These are phyloP conservation scores for Didymodactylos carnosus DNA, from an alignment of 2,888 invertebrate genomes.

Conservation along the genomic window DNA sequence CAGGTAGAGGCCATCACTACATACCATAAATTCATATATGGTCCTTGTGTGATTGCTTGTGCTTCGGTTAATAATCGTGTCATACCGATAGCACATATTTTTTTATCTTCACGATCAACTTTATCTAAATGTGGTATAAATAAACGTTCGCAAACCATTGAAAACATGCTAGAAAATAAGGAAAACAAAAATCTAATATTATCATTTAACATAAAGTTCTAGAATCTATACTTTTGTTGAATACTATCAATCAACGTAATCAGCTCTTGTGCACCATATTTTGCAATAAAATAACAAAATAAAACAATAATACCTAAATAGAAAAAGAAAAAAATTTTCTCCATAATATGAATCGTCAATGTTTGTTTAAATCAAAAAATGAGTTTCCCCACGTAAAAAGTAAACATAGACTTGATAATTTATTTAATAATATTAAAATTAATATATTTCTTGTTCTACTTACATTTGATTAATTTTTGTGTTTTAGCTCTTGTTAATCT, in stretches of 20 bases:
- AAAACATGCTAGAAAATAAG: conserved; percentile 54
- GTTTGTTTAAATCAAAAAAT: no score
- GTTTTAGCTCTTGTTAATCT: conserved; percentile 77
- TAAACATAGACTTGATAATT: no score
- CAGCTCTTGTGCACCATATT: conserved; percentile 54
- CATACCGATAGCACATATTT: conserved; percentile 73
- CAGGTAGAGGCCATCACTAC: no score
- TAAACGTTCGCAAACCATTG: conserved; percentile 77
- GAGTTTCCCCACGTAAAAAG: no score
- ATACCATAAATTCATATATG: neutral
- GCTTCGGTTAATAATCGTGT: conserved; percentile 21
- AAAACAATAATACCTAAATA: conserved; percentile 56
- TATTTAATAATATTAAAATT: no score
- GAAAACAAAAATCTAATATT: neutral
- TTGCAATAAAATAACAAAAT: conserved; percentile 63
- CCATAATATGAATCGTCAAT: neutral
- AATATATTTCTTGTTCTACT: conserved; percentile 18
- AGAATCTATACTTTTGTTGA: conserved; percentile 53
- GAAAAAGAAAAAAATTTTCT: neutral
- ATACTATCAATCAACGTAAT: conserved; percentile 62
- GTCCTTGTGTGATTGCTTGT: neutral
- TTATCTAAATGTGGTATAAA: conserved; percentile 66
- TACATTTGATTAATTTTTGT: conserved; percentile 67
- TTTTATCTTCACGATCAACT: conserved; percentile 61
- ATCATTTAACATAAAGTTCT: neutral